These are phyloP conservation scores for Beris morrisii DNA, from an alignment of 2,888 invertebrate species.

Conservation along the genomic window DNA sequence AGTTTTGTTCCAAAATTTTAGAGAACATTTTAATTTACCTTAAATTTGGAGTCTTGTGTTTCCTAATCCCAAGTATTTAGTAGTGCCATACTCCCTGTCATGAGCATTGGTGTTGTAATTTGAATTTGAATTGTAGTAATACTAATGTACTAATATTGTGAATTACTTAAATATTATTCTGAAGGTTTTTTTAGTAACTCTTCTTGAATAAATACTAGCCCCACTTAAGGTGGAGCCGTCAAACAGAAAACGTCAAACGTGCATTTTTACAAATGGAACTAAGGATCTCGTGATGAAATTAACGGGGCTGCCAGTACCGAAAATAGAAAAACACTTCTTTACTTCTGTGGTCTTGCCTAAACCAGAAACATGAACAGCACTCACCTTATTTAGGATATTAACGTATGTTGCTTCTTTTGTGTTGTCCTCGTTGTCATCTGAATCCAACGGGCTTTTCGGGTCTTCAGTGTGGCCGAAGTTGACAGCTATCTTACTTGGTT, in stretches of 20 bases:
- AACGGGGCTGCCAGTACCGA: background rate
- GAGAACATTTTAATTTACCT: background rate
- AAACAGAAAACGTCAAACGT: no score
- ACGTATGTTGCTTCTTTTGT: background rate
- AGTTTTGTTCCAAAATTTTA: background rate
- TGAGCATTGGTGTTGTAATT: no score
- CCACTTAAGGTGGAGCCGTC: no score
- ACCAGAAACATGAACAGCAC: background rate
- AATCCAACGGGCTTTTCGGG: background rate
- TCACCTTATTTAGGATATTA: background rate
- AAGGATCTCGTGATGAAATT: background rate
- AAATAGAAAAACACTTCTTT: background rate
- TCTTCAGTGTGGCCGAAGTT: background rate
- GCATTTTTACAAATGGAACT: no score
- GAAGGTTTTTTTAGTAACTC: no score
- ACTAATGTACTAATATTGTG: no score
- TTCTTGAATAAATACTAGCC: no score
- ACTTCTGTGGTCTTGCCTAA: background rate
- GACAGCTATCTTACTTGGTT: background rate
- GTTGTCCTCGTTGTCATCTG: background rate
- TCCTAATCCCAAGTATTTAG: background rate
- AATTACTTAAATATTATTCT: no score
- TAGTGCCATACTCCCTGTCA: background rate
- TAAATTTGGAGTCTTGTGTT: background rate
- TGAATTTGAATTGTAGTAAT: no score